Base-by-base conservation (phyloP, 1,140 invertebrate genomes). In the Odontomachus brunneus region DNA sequence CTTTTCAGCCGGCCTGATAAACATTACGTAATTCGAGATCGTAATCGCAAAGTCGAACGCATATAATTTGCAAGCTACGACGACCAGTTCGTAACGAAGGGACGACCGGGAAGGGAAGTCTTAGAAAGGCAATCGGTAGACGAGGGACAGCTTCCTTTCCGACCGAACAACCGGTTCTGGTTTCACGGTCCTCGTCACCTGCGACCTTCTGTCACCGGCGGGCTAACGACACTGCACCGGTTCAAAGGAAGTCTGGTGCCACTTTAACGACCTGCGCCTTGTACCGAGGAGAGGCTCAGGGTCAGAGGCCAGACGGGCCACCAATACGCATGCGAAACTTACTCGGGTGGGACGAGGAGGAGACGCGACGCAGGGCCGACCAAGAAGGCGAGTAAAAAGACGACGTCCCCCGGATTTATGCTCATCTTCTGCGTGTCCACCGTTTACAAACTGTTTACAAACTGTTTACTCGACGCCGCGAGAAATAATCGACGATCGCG, bases 161-260 rank as follows among this genome's bases (percentile, higher is more conserved):
- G 63, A 44, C 48, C 55, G 49, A 60, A 82, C 75, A 86, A 89
- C 89, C 86, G 89, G 89, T 89, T 89, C 73, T 87, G 85, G 88
- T 88, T 88, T 87, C 85, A 84, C 86, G 86, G 82, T 88, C 76
- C 73, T 90, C 84, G 83, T 90, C 89, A 89, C 88, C 89, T 90
- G 89, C 89, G 89, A 90, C 89, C 89, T 90, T 90, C 89, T 84
- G 82, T 89, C 78, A 89, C 76, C 86, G 86, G 44, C 87, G 71
- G 88, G 86, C 88, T 86, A 90, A 90, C 88, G 89, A 89, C 89
- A 90, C 74, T 84, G 82, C 89, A 84, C 88, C 88, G 86, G 84
- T 85, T 90, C 89, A 89, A 88, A 90, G 88, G 89, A 89, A 90
- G 89, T 89, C 86, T 90, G 88, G 86, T 89, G 86, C 86, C 89